Evolutionary conservation across 2,888 invertebrate genomes (phyloP), one percentile per base, ranked within the genome.

Genomic region (Aporophyla nigra): DNA sequence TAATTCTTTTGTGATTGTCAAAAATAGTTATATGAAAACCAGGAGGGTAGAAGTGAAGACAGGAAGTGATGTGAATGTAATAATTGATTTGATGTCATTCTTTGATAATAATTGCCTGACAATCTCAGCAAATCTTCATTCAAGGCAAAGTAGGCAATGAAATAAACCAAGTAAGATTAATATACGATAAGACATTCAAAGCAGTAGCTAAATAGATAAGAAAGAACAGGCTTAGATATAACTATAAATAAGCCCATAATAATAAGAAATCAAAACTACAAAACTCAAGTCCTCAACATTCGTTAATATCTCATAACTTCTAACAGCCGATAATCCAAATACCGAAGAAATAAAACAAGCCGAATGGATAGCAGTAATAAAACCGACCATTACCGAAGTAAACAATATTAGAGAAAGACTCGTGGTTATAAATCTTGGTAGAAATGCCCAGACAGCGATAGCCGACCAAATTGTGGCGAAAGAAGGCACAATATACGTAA

Each of bases 391-490:
- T 95, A 95, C 94, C 87, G 91, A 93, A 95, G 95, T 95, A 95
- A 96, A 96, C 95, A 96, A 95, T 95, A 96, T 96, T 94, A 95
- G 92, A 91, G 91, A 93, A 93, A 92, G 93, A 94, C 92, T 93
- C 93, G 87, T 90, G 86, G 91, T 90, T 88, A 94, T 96, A 96
- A 96, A 96, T 96, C 94, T 93, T 88, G 80, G 87, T 86, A 89
- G 90, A 92, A 95, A 95, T 93, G 93, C 92, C 92, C 90, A 88
- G 89, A 89, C 91, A 89, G 92, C 93, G 93, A 94, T 93, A 92
- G 92, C 92, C 87, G 89, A 91, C 94, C 92, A 93, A 95, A 95
- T 93, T 94, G 94, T 92, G 93, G 93, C 89, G 88, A 92, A 92
- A 92, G 90, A 89, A 90, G 91, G 73, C 86, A 90, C 91, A 90